Conservation (phyloP, 2,113 vertebrate genomes). For the Campylomormyrus tamandua region DNA sequence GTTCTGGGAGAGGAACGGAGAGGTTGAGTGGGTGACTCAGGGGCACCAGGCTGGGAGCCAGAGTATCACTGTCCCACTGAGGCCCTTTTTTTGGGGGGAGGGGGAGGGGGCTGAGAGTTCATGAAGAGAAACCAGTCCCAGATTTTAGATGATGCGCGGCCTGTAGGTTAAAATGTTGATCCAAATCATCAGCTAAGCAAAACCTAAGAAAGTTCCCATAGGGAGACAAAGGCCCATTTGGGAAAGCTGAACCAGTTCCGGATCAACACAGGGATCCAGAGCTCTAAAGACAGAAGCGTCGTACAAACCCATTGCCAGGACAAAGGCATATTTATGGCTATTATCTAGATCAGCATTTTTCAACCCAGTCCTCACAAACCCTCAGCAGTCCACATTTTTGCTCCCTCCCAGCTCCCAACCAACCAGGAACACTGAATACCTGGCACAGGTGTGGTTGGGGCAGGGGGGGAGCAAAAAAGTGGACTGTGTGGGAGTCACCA, state of each 20-base stretch:
- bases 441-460: neutral
- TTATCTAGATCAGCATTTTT: neutral
- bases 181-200: neutral
- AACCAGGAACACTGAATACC: neutral
- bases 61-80: neutral
- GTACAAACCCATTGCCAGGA: neutral
- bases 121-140: neutral
- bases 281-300: neutral
- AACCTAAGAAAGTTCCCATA: neutral
- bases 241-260: neutral
- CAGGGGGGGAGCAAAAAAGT: neutral
- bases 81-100: too few species aligned
- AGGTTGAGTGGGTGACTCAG: neutral
- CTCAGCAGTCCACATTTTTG: neutral
- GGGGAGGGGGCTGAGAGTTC: neutral
- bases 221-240: neutral
- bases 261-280: neutral
- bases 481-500: neutral
- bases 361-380: neutral
- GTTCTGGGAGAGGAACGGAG: conserved; percentile 61
- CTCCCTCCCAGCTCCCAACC: neutral
- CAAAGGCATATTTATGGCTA: conserved; percentile 20
- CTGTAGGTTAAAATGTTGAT: neutral
- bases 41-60: neutral
- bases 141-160: neutral